Evolutionary conservation across 2,888 invertebrate genomes (phyloP), one percentile per base, ranked within the genome.

Genomic region (Anodontia alba): DNA sequence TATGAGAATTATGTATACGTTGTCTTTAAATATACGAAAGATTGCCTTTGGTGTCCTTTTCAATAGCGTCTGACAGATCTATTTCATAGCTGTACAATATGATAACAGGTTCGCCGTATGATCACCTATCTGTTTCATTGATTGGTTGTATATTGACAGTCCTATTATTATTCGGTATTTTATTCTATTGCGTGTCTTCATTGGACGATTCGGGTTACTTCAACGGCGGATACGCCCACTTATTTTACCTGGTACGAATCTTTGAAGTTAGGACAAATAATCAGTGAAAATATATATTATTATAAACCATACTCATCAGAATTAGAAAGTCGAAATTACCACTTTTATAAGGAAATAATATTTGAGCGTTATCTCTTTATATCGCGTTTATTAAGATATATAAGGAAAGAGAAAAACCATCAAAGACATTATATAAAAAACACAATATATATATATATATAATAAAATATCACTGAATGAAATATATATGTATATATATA

Each of bases 51-150:
- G 62, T 62, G 62, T 62, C 62, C 26, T 62, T 62, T 62, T 62
- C 33, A 54, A 54, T 54, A 23, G 5, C 2, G 31, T 62, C 62
- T 62, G 62, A 62, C 23, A 62, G 31, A 62, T 62, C 62, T 62
- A 33, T 62, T 62, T 62, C 62, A 62, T 62, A 33, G 62, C 62
- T 62, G 33, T 62, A 62, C 33, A 33, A 33, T 62, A 62, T 62
- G 31, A 33, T 62, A 33, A 33, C 62, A 62, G 62, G 62, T 62
- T 33, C 20, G 31, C 23, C 7, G 7, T 31, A 29, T 62, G 62
- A 62, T 62, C 62, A 33, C 33, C 62, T 62, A 62, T 62, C 62
- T 62, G 31, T 62, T 62, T 62, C 62, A 62, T 62, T 62, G 62
- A 62, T 62, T 62, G 62, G 62, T 29, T 62, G 62, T 29, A 29